phyloP scores from a whole-genome alignment of 2,797 vertebrate genomes.

The Buceros bicornis region DNA sequence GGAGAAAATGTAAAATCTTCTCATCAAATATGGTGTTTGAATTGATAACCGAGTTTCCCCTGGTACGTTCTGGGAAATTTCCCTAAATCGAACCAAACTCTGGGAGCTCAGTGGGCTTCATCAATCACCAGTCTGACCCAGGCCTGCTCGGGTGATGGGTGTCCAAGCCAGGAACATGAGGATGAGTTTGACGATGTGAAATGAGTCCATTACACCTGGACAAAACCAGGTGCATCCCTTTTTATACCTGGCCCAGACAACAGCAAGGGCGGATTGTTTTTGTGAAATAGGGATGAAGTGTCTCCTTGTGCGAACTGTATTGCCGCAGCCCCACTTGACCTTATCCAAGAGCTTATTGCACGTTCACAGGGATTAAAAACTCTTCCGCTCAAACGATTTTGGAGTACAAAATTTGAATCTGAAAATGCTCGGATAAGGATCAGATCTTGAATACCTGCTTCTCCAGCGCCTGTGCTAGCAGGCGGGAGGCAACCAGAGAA shows the following conservation, averaged over 20 bases:
- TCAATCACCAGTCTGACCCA: slow-evolving; percentile 23
- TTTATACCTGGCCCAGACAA: not conserved
- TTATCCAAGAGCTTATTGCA: not conserved
- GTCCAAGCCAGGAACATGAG: not conserved
- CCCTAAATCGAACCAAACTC: slow-evolving; percentile 25
- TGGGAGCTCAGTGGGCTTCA: not conserved
- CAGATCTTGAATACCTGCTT: not conserved
- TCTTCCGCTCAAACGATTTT: not conserved
- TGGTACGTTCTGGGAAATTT: slow-evolving; percentile 45
- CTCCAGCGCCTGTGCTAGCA: not conserved
- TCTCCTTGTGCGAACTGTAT: not conserved
- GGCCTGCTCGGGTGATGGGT: not conserved
- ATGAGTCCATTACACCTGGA: not conserved
- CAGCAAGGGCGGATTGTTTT: not conserved
- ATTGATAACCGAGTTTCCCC: slow-evolving; percentile 16
- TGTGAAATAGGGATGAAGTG: not conserved
- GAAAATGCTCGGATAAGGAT: not conserved
- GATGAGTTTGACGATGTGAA: slow-evolving; percentile 13
- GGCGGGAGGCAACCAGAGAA: not conserved
- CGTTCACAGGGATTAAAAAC: not conserved
- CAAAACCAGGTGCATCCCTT: not conserved
- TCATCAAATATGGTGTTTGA: not conserved
- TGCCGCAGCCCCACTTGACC: not conserved
- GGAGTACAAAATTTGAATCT: not conserved
- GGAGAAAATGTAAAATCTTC: not conserved